Base-by-base conservation (phyloP, 2,797 vertebrate species). In the Gymnothorax reevesii region DNA sequence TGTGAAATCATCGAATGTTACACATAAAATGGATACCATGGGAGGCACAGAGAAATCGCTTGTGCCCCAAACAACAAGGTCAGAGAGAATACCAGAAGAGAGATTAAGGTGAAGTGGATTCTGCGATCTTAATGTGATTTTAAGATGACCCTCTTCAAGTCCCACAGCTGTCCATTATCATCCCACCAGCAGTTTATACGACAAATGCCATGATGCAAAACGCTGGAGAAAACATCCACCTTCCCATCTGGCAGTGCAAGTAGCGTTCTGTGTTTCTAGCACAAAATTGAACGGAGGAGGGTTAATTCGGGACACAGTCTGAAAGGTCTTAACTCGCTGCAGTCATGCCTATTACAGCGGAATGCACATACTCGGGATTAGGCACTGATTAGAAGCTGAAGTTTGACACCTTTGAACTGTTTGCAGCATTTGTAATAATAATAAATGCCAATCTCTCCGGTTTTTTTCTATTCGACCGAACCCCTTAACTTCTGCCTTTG, bases 281-380 rank as follows among this genome's bases (percentile, higher is more conserved):
- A 33, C 8, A 57, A 13, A 57, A 25, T 89, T 91, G 89, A 89
- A 90, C 90, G 88, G 90, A 49, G 86, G 7, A 52, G 42, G 42
- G 75, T 54, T 79, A 52, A 52, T 52, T 79, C 33, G 22, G 75
- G 75, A 42, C 71, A 54, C 15, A 7, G 75, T 7, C 20, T 49
- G 75, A 52, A 49, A 79, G 33, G 42, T 33, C 52, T 79, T 52
- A 79, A 49, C 75, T 49, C 33, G 20, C 42, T 20, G 42, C 42
- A 79, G 7, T 5, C 71, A 73, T 3, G 25, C 25, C 5, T 27
- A 42, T 73, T 73, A 27, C 15, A 42, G 71, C 71, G 42, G 25
- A 73, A 73, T 25, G 71, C 42, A 33, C 15, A 33, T 73, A 73
- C 42, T 79, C 20, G 22, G 75, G 75, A 79, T 79, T 79, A 79